phyloP scores from a whole-genome alignment of 2,888 invertebrate genomes.

The Lithophane leautieri region DNA sequence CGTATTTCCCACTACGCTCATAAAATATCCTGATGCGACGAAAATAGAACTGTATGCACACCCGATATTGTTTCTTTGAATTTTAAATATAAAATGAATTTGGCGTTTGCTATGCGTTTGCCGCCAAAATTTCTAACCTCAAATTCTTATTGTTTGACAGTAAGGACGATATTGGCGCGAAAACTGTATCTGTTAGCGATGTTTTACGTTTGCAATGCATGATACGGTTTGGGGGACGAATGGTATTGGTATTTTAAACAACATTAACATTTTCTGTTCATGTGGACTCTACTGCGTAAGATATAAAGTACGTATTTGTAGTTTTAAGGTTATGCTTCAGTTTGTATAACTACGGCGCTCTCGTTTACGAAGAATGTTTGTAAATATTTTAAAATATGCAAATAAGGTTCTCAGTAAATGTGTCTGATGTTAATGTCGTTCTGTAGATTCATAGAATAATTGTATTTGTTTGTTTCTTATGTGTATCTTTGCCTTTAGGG shows the following conservation, averaged over 20 bases:
- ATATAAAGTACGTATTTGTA: constrained; percentile 55
- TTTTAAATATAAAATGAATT: constrained; percentile 80
- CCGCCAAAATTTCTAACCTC: constrained; percentile 66
- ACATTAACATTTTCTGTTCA: constrained; percentile 55
- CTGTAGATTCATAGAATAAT: constrained; percentile 72
- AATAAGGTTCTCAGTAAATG: constrained; percentile 73
- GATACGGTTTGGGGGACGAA: constrained; percentile 76
- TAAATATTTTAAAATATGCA: constrained; percentile 80
- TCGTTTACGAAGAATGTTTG: constrained; percentile 71
- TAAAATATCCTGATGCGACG: constrained; percentile 83
- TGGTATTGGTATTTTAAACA: constrained; percentile 75
- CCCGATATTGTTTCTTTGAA: constrained; percentile 89
- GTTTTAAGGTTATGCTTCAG: constrained; percentile 40
- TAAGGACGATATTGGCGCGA: constrained; percentile 71
- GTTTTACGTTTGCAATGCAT: constrained; percentile 68
- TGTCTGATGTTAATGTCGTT: constrained; percentile 74
- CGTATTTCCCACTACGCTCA: constrained; percentile 86
- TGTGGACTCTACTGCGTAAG: constrained; percentile 46
- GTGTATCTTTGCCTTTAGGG: constrained; percentile 37
- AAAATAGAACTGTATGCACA: constrained; percentile 84
- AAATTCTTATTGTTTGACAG: constrained; percentile 66
- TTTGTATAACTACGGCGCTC: constrained; percentile 61
- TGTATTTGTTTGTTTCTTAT: constrained; percentile 58
- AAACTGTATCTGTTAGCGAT: constrained; percentile 49
- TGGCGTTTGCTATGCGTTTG: constrained; percentile 60